Evolutionary conservation across 2,888 invertebrate species (phyloP), one percentile per base, ranked within the genome.

Genomic region (Tuta absoluta): DNA sequence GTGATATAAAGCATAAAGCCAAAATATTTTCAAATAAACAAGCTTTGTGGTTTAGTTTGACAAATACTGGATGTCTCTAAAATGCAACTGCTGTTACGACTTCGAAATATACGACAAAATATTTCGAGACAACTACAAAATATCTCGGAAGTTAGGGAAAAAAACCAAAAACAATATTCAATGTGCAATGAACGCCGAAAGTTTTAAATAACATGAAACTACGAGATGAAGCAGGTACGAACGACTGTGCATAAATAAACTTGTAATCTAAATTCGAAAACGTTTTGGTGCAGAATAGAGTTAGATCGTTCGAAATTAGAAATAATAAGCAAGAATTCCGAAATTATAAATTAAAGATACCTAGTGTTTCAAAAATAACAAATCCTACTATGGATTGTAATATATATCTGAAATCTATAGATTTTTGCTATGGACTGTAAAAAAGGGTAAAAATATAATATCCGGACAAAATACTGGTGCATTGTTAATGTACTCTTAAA

Each of bases 401-500:
- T 8, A 33, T 5, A 33, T 8, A 33, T 10, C 8, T 33, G 7
- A 33, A 8, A 4, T 33, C 33, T 33, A 33, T 33, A 33, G 4
- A 33, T 28, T 28, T 28, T 4, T 28, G 28, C 28, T 4, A 28
- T 28, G 28, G 28, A 28, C 5, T 28, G 5, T n/a, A 17, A 24
- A 53, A 21, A 53, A 53, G 23, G 56, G n/a, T 0, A 24, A 17
- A 56, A 21, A 49, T 10, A 49, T 33, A 56, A 28, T 28, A n/a
- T 28, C 28, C 23, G 28, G 56, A 56, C 0, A 33, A 8, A 56
- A 56, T 28, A 28, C 24, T 56, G 37, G 60, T 60, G 64, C 59
- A 60, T 53, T 60, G 49, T n/a, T 51, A 65, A 69, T 67, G 67
- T 68, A 70, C 68, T 66, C 60, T 67, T 37, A 57, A 59, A 58